Evolutionary conservation across 1,140 invertebrate genomes (phyloP).

Genomic region (Cyclina sinensis): DNA sequence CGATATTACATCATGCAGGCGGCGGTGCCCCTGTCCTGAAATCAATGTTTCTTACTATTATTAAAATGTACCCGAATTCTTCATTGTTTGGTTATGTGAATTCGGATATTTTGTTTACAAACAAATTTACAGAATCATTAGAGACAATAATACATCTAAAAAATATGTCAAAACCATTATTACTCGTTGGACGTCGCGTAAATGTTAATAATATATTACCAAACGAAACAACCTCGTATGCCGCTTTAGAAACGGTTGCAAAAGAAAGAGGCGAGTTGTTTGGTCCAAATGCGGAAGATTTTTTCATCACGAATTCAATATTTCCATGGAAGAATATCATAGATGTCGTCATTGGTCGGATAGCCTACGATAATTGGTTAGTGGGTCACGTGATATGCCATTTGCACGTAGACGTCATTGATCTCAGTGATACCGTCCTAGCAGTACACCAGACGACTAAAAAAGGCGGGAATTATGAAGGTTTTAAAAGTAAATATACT

Average conservation of each 20-base stretch:
- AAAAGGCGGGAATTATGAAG: constrained; percentile 62
- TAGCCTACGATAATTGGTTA: constrained; percentile 73
- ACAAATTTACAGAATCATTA: constrained; percentile 56
- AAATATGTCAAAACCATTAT: constrained; percentile 25
- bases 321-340: constrained; percentile 71
- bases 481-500: constrained; percentile 45
- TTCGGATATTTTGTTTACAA: constrained; percentile 69
- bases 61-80: constrained; percentile 3
- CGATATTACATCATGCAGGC: constrained; percentile 30
- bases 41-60: constrained; percentile 60
- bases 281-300: constrained; percentile 69
- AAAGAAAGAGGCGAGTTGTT: constrained; percentile 57
- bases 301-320: constrained; percentile 66
- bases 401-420: constrained; percentile 60
- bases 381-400: constrained; percentile 68
- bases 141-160: background rate
- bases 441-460: constrained; percentile 73
- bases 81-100: constrained; percentile 66
- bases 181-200: constrained; percentile 57
- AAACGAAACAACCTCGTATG: constrained; percentile 34
- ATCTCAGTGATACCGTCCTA: constrained; percentile 64
- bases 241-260: constrained; percentile 31
- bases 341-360: constrained; percentile 71
- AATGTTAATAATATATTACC: constrained; percentile 54
- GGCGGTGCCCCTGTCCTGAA: constrained; percentile 67